Conservation (phyloP, 2,797 vertebrate genomes). For the Xenopus petersii region DNA sequence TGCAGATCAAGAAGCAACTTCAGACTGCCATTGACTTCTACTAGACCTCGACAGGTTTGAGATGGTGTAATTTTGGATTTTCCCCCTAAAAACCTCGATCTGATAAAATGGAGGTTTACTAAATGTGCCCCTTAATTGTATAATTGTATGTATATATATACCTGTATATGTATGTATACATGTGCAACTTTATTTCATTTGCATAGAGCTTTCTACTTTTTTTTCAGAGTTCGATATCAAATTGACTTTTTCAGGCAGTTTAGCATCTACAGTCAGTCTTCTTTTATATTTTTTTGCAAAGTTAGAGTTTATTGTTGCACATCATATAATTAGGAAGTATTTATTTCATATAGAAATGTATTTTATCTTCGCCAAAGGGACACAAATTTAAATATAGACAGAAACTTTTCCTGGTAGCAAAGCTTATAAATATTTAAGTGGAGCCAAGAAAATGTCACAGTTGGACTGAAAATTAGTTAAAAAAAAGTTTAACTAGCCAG, state of each 20-base stretch:
- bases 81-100: too few species aligned
- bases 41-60: too few species aligned
- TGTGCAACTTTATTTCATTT: too few species aligned
- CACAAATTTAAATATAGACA: conserved; percentile 10
- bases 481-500: conserved; percentile 5
- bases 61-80: too few species aligned
- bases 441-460: conserved; percentile 6
- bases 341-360: conserved; percentile 2
- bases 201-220: too few species aligned
- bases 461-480: not conserved
- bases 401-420: conserved; percentile 10
- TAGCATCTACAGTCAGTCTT: not conserved
- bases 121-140: too few species aligned
- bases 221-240: too few species aligned
- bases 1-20: too few species aligned
- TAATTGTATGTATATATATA: too few species aligned
- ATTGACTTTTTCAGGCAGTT: not conserved
- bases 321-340: not conserved
- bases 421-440: conserved; percentile 5
- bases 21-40: too few species aligned
- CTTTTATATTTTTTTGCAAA: not conserved
- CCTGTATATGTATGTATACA: too few species aligned
- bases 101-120: too few species aligned
- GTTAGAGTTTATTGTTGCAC: not conserved
- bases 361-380: not conserved